Conservation (phyloP, 2,113 vertebrate species). For the Lagopus leucura region DNA sequence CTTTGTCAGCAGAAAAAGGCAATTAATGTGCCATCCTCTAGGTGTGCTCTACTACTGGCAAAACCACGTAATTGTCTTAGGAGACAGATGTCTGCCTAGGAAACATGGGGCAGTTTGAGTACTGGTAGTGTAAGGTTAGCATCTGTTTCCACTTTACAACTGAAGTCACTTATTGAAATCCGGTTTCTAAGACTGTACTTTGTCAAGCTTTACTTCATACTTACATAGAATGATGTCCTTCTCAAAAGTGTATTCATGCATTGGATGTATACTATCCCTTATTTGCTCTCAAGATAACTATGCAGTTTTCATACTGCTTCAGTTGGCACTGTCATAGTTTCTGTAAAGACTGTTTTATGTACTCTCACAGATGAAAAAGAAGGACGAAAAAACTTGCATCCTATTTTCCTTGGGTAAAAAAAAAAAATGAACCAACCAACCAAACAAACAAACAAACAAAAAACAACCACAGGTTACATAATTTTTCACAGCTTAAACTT, state of each 20-base stretch:
- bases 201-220: neutral
- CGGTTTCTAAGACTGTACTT: neutral
- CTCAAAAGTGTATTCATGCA: neutral
- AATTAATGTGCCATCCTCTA: neutral
- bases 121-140: neutral
- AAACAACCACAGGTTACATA: neutral
- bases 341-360: neutral
- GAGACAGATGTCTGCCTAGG: neutral
- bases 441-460: neutral
- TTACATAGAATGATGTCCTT: neutral
- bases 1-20: neutral
- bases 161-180: neutral
- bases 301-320: neutral
- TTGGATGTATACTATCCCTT: neutral
- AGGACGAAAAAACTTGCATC: neutral
- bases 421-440: neutral
- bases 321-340: neutral
- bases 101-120: neutral
- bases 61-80: neutral
- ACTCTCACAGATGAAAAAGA: neutral
- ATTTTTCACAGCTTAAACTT: constrained; percentile 33
- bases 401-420: neutral
- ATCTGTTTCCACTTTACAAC: neutral
- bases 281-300: neutral
- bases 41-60: neutral